These are phyloP conservation scores for Octodon degus DNA, from an alignment of 2,113 vertebrate species.

Conservation along the genomic window DNA sequence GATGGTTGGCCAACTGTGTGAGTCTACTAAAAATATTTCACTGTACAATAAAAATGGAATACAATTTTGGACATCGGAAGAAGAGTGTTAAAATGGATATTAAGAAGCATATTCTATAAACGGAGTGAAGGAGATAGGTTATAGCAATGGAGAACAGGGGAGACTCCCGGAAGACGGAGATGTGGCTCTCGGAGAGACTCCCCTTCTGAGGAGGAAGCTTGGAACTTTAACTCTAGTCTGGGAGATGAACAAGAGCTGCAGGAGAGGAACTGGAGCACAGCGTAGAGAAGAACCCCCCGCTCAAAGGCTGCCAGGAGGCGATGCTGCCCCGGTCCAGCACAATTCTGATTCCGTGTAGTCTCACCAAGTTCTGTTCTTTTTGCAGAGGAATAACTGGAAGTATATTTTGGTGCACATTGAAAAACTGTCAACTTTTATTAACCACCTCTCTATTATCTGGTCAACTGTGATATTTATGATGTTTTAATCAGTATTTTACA, in stretches of 20 bases:
- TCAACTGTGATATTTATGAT: not conserved
- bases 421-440: not conserved
- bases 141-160: not conserved
- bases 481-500: not conserved
- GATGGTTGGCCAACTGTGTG: not conserved
- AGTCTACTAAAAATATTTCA: not conserved
- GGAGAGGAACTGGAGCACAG: not conserved
- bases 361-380: too few relatives aligned
- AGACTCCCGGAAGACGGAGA: not conserved
- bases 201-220: not conserved
- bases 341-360: too few relatives aligned
- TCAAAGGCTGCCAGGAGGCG: too few relatives aligned
- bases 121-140: not conserved
- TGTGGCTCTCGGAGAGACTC: not conserved
- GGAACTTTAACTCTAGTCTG: not conserved
- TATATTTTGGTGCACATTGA: not conserved
- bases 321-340: too few relatives aligned
- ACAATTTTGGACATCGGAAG: not conserved
- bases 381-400: not conserved
- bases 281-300: not conserved
- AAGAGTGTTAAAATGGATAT: not conserved
- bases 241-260: not conserved
- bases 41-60: not conserved
- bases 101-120: not conserved
- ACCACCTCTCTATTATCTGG: not conserved